phyloP scores from a whole-genome alignment of 2,888 invertebrate genomes.

The Mantis religiosa region DNA sequence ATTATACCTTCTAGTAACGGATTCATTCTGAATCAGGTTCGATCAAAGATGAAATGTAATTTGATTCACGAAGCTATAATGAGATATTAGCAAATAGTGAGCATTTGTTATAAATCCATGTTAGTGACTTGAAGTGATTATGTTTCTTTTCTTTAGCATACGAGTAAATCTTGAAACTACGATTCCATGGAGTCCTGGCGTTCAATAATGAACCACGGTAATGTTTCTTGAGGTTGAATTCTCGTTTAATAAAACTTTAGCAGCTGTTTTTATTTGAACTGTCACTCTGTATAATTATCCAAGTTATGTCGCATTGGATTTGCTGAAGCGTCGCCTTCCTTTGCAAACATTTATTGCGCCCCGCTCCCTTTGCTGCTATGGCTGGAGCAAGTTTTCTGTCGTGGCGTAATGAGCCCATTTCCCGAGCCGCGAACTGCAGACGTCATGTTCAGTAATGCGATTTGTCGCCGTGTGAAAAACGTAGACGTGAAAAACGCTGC shows the following conservation, averaged over 20 bases:
- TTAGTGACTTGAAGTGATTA: not conserved
- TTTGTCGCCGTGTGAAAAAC: not conserved
- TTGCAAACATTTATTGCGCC: not conserved
- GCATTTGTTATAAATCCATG: too few species aligned
- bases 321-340: not conserved
- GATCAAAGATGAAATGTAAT: too few species aligned
- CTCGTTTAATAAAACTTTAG: not conserved
- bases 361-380: not conserved
- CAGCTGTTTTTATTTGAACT: not conserved
- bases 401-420: not conserved
- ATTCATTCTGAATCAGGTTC: too few species aligned
- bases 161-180: not conserved
- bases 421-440: not conserved
- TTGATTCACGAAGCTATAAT: too few species aligned
- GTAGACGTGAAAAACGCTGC: not conserved
- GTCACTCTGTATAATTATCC: not conserved
- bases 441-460: not conserved
- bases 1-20: too few species aligned
- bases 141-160: not conserved
- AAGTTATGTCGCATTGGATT: not conserved
- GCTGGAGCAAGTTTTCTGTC: not conserved
- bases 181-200: not conserved
- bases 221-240: not conserved
- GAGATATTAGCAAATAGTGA: too few species aligned
- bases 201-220: not conserved